A percentile compares a stretch with the other conserved stretches of the same genome.
Conservation (phyloP, 2,113 vertebrate genomes). For the Rattus rattus region DNA sequence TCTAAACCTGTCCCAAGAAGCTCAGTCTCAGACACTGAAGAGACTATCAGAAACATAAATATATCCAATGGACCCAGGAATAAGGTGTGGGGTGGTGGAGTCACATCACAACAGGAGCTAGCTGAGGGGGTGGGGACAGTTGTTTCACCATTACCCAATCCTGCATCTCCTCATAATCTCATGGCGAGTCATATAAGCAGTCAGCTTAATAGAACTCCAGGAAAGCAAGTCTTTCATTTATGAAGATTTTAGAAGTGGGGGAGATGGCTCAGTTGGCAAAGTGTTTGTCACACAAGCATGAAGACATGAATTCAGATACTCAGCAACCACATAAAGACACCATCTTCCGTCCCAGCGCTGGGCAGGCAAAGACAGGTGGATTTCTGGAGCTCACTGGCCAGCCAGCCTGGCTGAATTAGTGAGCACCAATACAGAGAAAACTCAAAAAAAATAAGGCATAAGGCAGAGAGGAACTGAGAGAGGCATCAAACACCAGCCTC, state of each 20-base stretch:
- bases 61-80: neutral
- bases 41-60: neutral
- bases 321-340: neutral
- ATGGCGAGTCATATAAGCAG: too few species aligned
- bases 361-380: neutral
- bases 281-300: neutral
- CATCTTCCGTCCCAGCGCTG: neutral
- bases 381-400: too few species aligned
- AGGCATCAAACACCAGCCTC: neutral
- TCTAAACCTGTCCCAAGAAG: neutral
- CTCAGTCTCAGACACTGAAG: neutral
- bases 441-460: neutral
- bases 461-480: neutral
- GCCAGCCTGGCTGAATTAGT: neutral
- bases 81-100: fast-evolving
- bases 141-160: neutral
- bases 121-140: neutral
- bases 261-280: neutral
- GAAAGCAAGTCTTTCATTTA: neutral
- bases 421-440: neutral
- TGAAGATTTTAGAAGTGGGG: neutral
- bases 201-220: neutral
- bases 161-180: neutral
- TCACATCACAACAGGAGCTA: neutral
- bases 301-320: neutral